Evolutionary conservation across 2,113 vertebrate species (phyloP), one percentile per base, ranked within the genome.

Genomic region (Sylvia atricapilla): DNA sequence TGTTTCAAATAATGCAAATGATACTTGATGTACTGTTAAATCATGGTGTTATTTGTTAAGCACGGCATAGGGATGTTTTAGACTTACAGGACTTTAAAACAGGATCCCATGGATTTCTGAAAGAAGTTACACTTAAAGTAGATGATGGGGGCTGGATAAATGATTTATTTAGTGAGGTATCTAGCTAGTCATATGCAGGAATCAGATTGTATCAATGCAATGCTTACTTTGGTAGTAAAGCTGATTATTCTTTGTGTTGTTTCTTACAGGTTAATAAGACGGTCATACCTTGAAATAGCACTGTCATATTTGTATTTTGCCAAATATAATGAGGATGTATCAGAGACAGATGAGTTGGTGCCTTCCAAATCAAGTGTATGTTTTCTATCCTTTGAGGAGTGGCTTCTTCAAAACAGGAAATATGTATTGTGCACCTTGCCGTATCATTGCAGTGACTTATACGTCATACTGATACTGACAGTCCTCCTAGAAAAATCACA

Each of bases 201-300:
- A 47, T 77, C 35, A 60, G 66, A 63, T 30, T 68, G 41, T 82
- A 37, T 66, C 35, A 66, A 8, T 31, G 17, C 47, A 72, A 74
- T 19, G 23, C 50, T 90, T 33, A 18, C 63, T 90, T 68, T 86
- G 18, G 58, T 56, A 56, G 69, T 76, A 76, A 53, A 22, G 37
- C 47, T 91, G 81, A 50, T 70, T 88, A 85, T 31, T 89, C 22
- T 47, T 6, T 55, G 28, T 50, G 9, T 60, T 28, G 89, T 92
- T 96, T 89, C 59, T 96, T 94, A 72, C 87, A 99, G 98, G 86
- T 94, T 98, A 85, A 98, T 98, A 78, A 98, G 97, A 81, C 96
- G 93, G 78, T 97, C 98, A 63, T 99, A 99, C 92, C 95, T 99
- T 91, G 98, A 99, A 96, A 97, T 99, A 90, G 98, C 98, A 39